These are phyloP conservation scores for Megalops cyprinoides DNA, from an alignment of 2,797 vertebrate genomes.

Conservation along the genomic window DNA sequence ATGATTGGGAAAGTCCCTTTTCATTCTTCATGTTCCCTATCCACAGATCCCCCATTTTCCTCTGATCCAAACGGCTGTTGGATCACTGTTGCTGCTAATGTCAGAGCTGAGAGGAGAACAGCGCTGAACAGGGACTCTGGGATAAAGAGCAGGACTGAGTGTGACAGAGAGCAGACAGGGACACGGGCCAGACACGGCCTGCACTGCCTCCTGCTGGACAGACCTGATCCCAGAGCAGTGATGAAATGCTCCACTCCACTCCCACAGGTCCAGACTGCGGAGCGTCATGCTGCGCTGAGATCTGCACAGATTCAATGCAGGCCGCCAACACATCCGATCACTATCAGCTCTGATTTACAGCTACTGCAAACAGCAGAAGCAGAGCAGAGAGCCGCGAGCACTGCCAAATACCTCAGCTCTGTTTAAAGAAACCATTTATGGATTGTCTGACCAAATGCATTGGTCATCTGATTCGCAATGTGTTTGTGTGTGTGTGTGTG, in stretches of 20 bases:
- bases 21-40: no score
- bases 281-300: background rate
- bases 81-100: no score
- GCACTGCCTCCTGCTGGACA: constrained; percentile 46
- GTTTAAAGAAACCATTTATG: background rate
- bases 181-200: background rate
- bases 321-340: background rate
- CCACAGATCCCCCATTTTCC: constrained; percentile 14
- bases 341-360: background rate
- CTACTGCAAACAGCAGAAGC: background rate
- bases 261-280: background rate
- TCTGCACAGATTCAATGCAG: no score
- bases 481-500: background rate
- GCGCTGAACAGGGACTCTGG: background rate
- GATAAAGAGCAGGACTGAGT: background rate
- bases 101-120: background rate
- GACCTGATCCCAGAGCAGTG: background rate
- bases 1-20: constrained; percentile 43
- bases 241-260: background rate
- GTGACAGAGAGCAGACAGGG: background rate
- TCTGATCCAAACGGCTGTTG: background rate
- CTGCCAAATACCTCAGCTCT: background rate
- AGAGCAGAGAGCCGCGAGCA: background rate
- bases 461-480: background rate
- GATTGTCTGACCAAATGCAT: background rate